Evolutionary conservation across 1,140 invertebrate species (phyloP).

Genomic region (Neocloeon triangulifer): DNA sequence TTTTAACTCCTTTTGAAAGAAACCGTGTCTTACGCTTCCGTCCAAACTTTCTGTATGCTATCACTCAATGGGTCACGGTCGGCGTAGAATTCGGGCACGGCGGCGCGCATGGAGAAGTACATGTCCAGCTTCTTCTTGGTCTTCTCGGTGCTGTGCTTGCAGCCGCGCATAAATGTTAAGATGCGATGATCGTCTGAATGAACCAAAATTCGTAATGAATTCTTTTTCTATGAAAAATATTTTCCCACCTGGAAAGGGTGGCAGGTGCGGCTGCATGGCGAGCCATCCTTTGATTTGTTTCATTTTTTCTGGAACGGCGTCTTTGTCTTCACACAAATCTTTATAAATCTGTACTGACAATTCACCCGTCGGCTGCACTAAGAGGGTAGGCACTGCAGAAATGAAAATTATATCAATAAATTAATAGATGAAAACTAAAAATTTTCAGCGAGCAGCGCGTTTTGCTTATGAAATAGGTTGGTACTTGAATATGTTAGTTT

Average conservation of each 20-base stretch:
- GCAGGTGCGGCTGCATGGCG: conserved; percentile 44
- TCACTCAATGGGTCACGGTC: conserved; percentile 54
- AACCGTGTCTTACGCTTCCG: too few species aligned
- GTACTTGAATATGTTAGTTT: too few species aligned
- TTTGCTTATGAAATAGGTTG: too few species aligned
- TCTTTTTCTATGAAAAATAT: background rate
- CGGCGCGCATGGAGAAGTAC: conserved; percentile 60
- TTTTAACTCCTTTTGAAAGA: too few species aligned
- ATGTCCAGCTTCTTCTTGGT: conserved; percentile 61
- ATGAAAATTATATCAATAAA: too few species aligned
- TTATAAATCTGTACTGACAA: conserved; percentile 45
- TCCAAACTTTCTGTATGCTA: too few species aligned
- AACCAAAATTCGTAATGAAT: conserved; percentile 5
- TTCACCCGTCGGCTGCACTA: conserved; percentile 45
- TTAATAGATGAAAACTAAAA: too few species aligned
- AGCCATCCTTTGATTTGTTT: conserved; percentile 43
- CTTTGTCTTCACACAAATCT: conserved; percentile 57
- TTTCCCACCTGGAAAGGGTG: conserved; percentile 37
- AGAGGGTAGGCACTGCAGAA: too few species aligned
- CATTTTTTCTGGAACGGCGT: conserved; percentile 35
- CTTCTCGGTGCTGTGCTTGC: conserved; percentile 62
- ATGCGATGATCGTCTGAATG: conserved; percentile 43
- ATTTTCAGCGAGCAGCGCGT: too few species aligned
- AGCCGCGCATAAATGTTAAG: conserved; percentile 54
- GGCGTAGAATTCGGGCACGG: conserved; percentile 59